Conservation (phyloP, 2,113 vertebrate genomes). For the Neoarius graeffei region DNA sequence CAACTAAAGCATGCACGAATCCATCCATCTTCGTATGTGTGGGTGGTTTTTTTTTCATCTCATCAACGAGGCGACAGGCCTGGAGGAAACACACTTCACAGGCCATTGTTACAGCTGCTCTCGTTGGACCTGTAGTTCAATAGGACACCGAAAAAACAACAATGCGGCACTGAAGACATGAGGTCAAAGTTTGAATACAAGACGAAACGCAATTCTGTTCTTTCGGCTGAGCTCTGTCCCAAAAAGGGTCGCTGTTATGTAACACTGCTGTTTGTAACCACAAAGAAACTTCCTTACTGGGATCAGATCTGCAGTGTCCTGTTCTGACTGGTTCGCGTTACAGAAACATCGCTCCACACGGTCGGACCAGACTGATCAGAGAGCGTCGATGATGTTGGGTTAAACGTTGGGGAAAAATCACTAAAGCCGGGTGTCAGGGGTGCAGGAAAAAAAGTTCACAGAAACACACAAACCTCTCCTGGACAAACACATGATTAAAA, state of each 20-base stretch:
- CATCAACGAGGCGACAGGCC: conserved; percentile 27
- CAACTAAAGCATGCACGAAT: neutral
- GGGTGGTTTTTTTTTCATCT: conserved; percentile 24
- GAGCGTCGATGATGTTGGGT: neutral
- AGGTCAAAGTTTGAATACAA: conserved; percentile 65
- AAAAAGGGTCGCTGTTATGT: neutral
- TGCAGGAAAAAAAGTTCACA: neutral
- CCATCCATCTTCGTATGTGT: neutral
- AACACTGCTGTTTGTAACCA: neutral
- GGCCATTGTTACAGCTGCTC: conserved; percentile 64
- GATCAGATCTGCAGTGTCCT: neutral
- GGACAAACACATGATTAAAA: neutral
- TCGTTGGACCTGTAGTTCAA: conserved; percentile 68
- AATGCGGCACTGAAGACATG: conserved; percentile 65
- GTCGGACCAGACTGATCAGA: neutral
- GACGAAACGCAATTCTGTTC: conserved; percentile 39
- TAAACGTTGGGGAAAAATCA: neutral
- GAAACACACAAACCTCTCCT: neutral
- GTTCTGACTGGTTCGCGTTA: neutral
- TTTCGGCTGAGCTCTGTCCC: neutral
- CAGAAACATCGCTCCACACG: neutral
- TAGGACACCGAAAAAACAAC: conserved; percentile 64
- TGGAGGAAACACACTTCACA: conserved; percentile 50
- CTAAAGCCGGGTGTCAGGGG: neutral
- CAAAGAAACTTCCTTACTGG: neutral